phyloP scores from a whole-genome alignment of 1,140 invertebrate species.

The Drosophila obscura region DNA sequence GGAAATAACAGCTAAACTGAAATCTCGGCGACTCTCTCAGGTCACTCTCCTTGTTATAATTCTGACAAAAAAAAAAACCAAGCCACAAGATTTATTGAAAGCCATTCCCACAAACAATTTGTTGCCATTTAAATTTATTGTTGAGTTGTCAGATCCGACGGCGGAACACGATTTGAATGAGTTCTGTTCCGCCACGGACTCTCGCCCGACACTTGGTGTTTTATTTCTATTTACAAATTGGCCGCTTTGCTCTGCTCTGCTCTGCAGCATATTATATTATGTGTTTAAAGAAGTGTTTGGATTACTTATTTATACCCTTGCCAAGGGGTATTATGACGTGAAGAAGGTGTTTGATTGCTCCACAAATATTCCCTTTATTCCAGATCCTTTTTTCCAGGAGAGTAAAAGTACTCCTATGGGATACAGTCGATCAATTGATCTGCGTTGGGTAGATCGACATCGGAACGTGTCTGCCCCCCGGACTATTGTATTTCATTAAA shows the following conservation, averaged over 20 bases:
- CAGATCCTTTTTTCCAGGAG: too few species aligned
- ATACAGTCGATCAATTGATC: too few species aligned
- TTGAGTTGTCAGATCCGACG: constrained; percentile 17
- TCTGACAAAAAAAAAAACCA: constrained; percentile 19
- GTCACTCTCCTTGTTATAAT: constrained; percentile 35
- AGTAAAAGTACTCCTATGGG: too few species aligned
- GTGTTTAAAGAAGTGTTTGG: constrained; percentile 14
- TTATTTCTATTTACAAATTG: constrained; percentile 50
- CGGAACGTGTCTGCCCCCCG: constrained; percentile 38
- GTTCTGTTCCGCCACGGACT: constrained; percentile 43
- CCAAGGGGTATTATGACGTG: too few species aligned
- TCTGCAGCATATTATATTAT: constrained; percentile 13
- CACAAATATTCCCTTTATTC: too few species aligned
- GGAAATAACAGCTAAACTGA: constrained; percentile 13
- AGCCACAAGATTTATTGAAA: constrained; percentile 55
- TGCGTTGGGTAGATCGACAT: not conserved
- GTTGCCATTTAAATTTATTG: constrained; percentile 59
- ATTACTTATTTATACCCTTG: too few species aligned
- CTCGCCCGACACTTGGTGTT: constrained; percentile 35
- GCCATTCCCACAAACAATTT: constrained; percentile 52
- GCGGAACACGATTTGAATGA: constrained; percentile 35
- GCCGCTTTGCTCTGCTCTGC: not conserved
- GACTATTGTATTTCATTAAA: constrained; percentile 6
- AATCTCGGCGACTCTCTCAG: constrained; percentile 24
- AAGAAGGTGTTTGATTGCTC: too few species aligned